A percentile compares a stretch with the other conserved stretches of the same genome.
phyloP scores from a whole-genome alignment of 2,113 vertebrate genomes.

The Gobio gobio region DNA sequence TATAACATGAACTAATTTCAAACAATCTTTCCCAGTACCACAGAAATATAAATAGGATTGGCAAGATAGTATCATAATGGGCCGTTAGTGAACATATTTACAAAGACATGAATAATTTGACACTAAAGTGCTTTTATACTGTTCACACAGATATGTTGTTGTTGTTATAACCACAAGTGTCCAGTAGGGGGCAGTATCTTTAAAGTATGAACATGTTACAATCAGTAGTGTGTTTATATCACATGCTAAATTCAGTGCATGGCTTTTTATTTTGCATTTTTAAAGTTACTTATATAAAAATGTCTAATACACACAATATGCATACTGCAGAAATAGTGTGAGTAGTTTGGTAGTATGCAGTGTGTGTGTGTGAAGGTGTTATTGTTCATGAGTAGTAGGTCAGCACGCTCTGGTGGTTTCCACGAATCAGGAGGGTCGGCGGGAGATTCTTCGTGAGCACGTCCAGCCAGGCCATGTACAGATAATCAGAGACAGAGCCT shows the following conservation, averaged over 20 bases:
- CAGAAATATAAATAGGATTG: conserved; percentile 14
- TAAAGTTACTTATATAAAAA: background rate
- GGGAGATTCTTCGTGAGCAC: conserved; percentile 92
- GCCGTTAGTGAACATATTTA: background rate
- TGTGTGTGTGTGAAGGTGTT: background rate
- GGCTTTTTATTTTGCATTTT: background rate
- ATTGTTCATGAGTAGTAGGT: conserved; percentile 93
- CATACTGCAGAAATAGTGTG: background rate
- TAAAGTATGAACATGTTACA: background rate
- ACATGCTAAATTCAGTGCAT: background rate
- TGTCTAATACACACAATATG: background rate
- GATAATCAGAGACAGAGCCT: conserved; percentile 88
- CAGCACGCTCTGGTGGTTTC: conserved; percentile 97
- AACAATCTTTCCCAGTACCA: background rate
- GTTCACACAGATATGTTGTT: background rate
- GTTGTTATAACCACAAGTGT: background rate
- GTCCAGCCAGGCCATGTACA: conserved; percentile 98
- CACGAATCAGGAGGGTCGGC: conserved; percentile 89
- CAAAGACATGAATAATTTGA: conserved; percentile 1
- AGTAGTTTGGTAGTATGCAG: background rate
- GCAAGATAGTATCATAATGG: background rate
- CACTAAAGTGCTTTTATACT: background rate
- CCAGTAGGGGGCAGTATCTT: background rate
- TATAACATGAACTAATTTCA: background rate
- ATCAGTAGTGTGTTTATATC: background rate